phyloP scores from a whole-genome alignment of 2,113 vertebrate genomes.

The Pachycephala philippinensis region DNA sequence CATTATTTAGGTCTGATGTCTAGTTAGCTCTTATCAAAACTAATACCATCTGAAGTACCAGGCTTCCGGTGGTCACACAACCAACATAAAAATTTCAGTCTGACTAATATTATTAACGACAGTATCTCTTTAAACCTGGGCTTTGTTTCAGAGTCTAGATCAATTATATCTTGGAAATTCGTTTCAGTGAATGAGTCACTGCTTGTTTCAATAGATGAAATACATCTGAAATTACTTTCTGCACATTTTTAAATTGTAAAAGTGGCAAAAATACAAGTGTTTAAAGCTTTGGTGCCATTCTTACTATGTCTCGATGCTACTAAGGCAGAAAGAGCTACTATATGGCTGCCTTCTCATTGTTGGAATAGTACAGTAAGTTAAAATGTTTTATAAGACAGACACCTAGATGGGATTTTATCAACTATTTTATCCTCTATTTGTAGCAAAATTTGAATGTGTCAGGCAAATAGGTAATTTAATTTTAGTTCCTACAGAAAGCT shows the following conservation, averaged over 20 bases:
- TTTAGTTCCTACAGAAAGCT: neutral
- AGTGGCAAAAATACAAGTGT: neutral
- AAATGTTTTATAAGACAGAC: neutral
- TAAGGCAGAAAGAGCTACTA: neutral
- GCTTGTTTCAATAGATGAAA: neutral
- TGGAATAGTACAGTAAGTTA: neutral
- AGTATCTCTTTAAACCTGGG: conserved; percentile 45
- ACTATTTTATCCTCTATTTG: neutral
- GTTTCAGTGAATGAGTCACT: conserved; percentile 1
- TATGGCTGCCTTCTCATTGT: neutral
- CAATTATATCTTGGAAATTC: conserved; percentile 20
- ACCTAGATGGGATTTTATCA: neutral
- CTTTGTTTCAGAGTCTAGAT: conserved; percentile 47
- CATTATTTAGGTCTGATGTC: conserved; percentile 66
- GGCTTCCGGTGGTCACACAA: conserved; percentile 62
- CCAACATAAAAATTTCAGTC: conserved; percentile 54
- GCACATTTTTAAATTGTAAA: neutral
- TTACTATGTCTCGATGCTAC: neutral
- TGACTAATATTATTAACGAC: conserved; percentile 60
- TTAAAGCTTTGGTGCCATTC: neutral
- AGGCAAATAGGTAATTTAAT: neutral
- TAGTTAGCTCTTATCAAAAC: conserved; percentile 73
- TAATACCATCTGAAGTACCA: conserved; percentile 73
- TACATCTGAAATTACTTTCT: neutral
- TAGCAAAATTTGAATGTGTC: neutral